Percentiles rank a stretch among this genome's conserved stretches.
These are phyloP conservation scores for Yponomeuta cagnagella DNA, from an alignment of 2,888 invertebrate species.

Conservation along the genomic window DNA sequence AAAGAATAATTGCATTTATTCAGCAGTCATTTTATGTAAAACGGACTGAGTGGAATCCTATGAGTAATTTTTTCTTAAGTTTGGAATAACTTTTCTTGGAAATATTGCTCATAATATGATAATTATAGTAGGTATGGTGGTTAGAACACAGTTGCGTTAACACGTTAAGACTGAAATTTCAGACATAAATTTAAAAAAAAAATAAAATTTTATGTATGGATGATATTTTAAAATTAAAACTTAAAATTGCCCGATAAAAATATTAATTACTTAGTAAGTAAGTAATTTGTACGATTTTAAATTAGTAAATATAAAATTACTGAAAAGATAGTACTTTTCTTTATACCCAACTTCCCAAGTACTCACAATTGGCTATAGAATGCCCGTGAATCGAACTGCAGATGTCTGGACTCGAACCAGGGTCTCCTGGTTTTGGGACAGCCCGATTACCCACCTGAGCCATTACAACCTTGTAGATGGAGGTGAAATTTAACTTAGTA, in stretches of 20 bases:
- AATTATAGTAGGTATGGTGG: background rate
- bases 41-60: background rate
- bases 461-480: too few relatives aligned
- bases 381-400: too few relatives aligned
- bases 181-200: background rate
- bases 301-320: too few relatives aligned
- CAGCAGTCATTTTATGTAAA: background rate
- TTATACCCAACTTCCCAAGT: too few relatives aligned
- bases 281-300: too few relatives aligned
- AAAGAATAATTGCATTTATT: background rate
- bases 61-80: background rate
- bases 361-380: too few relatives aligned
- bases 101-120: background rate
- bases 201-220: background rate
- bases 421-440: too few relatives aligned
- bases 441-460: too few relatives aligned
- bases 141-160: background rate
- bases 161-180: constrained; percentile 3
- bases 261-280: too few relatives aligned
- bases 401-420: too few relatives aligned
- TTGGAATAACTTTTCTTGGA: background rate
- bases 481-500: too few relatives aligned
- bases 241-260: background rate
- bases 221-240: background rate
- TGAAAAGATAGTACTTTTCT: too few relatives aligned